phyloP scores from a whole-genome alignment of 2,113 vertebrate species.

The Equus przewalskii region DNA sequence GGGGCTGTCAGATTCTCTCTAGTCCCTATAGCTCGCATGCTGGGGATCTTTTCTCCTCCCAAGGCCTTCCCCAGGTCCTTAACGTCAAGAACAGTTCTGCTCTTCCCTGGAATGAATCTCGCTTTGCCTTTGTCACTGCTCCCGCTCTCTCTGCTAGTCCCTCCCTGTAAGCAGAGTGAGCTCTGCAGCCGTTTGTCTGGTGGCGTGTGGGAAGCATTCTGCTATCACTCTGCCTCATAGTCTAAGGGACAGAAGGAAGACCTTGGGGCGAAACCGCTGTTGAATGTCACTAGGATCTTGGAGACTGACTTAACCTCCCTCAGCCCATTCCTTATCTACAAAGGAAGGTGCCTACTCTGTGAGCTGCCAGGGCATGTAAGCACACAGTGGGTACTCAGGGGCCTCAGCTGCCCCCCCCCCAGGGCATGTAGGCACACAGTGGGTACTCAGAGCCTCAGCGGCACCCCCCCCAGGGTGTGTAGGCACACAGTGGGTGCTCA shows the following conservation, averaged over 20 bases:
- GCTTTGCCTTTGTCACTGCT: background rate
- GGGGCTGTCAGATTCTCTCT: background rate
- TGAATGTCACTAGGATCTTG: background rate
- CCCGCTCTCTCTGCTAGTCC: background rate
- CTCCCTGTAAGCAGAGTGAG: too few relatives aligned
- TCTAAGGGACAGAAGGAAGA: too few relatives aligned
- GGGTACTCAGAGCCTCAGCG: background rate
- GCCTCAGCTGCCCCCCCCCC: background rate
- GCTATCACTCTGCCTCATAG: too few relatives aligned
- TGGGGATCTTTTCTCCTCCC: background rate
- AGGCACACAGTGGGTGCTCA: background rate
- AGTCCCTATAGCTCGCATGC: fast-evolving
- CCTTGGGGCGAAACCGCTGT: too few relatives aligned
- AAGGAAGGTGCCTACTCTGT: fast-evolving
- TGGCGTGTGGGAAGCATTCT: background rate
- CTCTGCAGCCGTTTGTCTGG: background rate
- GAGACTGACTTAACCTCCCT: background rate
- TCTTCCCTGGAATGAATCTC: background rate
- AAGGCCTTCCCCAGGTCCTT: background rate
- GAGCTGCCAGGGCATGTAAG: background rate
- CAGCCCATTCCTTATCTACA: background rate
- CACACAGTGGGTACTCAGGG: too few relatives aligned
- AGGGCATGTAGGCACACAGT: fast-evolving
- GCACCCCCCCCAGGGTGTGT: background rate
- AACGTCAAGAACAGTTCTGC: too few relatives aligned